Evolutionary conservation across 2,888 invertebrate genomes (phyloP).

Genomic region (Ischnura elegans): DNA sequence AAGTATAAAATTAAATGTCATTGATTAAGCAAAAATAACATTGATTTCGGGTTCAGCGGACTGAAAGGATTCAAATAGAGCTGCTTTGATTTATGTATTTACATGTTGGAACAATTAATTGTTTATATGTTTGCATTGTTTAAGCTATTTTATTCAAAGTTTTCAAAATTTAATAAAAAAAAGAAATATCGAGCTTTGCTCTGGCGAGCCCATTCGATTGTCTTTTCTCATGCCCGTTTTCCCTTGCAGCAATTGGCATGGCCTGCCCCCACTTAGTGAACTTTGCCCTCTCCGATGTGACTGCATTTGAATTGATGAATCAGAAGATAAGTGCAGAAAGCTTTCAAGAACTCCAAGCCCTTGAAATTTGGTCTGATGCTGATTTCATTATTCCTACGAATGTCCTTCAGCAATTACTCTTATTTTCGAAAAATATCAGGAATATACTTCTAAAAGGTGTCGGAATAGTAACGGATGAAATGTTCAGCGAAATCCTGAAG

Average conservation of each 20-base stretch:
- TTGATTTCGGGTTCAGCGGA: too few species aligned
- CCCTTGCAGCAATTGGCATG: conserved; percentile 74
- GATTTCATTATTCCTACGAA: conserved; percentile 72
- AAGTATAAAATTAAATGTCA: too few species aligned
- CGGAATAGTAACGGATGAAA: conserved; percentile 73
- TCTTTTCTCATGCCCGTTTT: conserved; percentile 7
- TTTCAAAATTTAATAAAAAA: too few species aligned
- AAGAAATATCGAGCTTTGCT: too few species aligned
- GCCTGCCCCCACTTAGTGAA: conserved; percentile 75
- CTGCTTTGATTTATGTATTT: too few species aligned
- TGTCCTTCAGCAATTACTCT: conserved; percentile 74
- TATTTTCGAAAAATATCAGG: conserved; percentile 73
- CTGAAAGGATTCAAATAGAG: too few species aligned
- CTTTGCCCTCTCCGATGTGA: conserved; percentile 75
- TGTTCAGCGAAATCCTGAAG: conserved; percentile 73
- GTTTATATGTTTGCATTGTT: too few species aligned
- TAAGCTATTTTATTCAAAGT: too few species aligned
- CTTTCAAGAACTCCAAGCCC: conserved; percentile 73
- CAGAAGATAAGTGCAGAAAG: conserved; percentile 68
- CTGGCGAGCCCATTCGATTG: background rate
- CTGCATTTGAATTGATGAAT: conserved; percentile 71
- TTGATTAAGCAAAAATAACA: too few species aligned
- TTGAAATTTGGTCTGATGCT: conserved; percentile 75
- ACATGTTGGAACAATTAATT: too few species aligned
- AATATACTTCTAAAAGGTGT: conserved; percentile 75